phyloP scores from a whole-genome alignment of 1,140 invertebrate species.

The Drosophila yakuba region DNA sequence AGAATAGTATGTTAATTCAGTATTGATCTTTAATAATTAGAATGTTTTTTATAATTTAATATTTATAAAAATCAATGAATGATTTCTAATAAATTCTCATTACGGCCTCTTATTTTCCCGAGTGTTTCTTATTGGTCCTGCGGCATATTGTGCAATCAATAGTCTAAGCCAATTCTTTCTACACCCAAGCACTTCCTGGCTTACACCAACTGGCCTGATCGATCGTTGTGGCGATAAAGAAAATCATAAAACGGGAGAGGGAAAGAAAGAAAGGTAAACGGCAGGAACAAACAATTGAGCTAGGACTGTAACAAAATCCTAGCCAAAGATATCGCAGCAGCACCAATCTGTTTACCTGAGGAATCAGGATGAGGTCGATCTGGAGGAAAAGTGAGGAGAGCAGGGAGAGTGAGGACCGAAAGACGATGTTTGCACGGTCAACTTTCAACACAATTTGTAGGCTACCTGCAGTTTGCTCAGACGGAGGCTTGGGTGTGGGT shows the following conservation, averaged over 20 bases:
- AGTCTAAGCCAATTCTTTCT: constrained; percentile 57
- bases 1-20: too few species aligned
- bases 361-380: constrained; percentile 28
- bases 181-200: constrained; percentile 66
- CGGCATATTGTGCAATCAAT: constrained; percentile 45
- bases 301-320: constrained; percentile 72
- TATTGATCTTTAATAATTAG: too few species aligned
- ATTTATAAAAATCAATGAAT: too few species aligned
- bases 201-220: constrained; percentile 69
- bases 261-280: constrained; percentile 42
- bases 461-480: constrained; percentile 68
- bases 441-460: constrained; percentile 78
- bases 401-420: constrained; percentile 12
- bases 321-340: constrained; percentile 58
- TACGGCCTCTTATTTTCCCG: neutral
- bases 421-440: constrained; percentile 76
- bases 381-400: neutral
- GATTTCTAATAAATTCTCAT: neutral
- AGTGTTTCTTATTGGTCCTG: constrained; percentile 7
- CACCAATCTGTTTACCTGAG: constrained; percentile 54
- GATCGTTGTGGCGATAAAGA: constrained; percentile 66
- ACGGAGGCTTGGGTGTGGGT: constrained; percentile 66
- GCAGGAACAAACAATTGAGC: constrained; percentile 79
- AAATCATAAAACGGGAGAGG: constrained; percentile 38
- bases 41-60: too few species aligned